These are phyloP conservation scores for Cariama cristata DNA, from an alignment of 2,113 vertebrate genomes.

Conservation along the genomic window DNA sequence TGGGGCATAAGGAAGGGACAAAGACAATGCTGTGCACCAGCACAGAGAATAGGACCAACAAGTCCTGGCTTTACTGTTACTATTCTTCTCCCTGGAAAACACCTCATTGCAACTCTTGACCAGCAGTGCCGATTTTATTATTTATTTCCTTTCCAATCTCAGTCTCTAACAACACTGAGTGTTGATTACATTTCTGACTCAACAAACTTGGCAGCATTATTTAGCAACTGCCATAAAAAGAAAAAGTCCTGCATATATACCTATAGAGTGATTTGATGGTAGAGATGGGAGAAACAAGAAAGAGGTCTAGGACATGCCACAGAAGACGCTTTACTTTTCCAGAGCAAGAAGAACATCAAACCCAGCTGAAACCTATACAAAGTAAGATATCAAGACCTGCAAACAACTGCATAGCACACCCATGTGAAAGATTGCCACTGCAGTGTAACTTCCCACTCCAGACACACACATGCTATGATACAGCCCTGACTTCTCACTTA, in stretches of 20 bases:
- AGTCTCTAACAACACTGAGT: background rate
- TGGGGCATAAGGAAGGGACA: background rate
- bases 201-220: background rate
- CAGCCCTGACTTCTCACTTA: accelerated
- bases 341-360: background rate
- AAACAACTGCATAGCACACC: background rate
- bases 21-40: background rate
- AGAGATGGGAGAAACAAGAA: background rate
- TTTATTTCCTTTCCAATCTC: background rate
- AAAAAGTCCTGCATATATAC: no score
- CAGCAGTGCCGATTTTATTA: background rate
- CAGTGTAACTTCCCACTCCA: background rate
- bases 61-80: background rate
- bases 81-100: background rate
- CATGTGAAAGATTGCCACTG: background rate
- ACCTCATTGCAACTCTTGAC: background rate
- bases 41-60: background rate
- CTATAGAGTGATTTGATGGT: background rate
- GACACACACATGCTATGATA: background rate
- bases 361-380: background rate
- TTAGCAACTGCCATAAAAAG: background rate
- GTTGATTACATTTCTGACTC: background rate
- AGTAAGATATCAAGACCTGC: background rate
- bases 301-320: background rate
- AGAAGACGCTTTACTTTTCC: background rate